Base-by-base conservation (phyloP, 1,140 invertebrate genomes). In the Venturia canescens region DNA sequence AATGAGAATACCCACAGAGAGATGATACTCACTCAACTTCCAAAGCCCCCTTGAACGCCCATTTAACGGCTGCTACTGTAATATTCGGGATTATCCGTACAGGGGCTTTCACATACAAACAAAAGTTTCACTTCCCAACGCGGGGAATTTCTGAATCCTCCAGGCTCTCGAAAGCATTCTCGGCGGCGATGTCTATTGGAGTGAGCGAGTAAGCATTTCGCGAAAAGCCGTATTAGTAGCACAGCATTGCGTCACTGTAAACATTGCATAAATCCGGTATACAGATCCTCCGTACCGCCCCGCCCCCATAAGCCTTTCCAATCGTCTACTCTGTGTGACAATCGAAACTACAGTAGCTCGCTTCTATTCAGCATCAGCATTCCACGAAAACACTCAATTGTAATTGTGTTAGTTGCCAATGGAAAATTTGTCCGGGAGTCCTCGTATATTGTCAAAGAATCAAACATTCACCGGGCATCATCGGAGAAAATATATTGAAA, bases 71-170 rank as follows among this genome's bases (percentile, higher is more conserved):
- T 77, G 66, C 72, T 83, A 84, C 72, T 82, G 85, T 88, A 89
- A 90, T 90, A 90, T 90, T 89, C 86, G 78, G 88, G 89, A 90
- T 91, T 91, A 91, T 84, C 86, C 82, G 86, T 53, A 70, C 67
- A 23, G 38, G 27, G 75, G 44, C 88, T 89, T 86, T 89, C 87
- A 87, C 86, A 86, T 88, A 87, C 88, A 89, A 91, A 90, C 90
- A 88, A 87, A 91, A 91, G 90, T 91, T 90, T 91, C 88, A 89
- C 89, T 91, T 90, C 88, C 89, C 82, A 86, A 88, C 85, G 79
- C 84, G 78, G 86, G 80, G 87, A 86, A 83, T 87, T 87, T 86
- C 84, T 83, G 84, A 81, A 84, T 69, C 29, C 27, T 69, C 66
- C 31, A 29, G 66, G 29, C 29, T 31, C 72, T 44, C 48, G 57